Conservation (phyloP, 2,797 vertebrate species). For the Poecilia gillii region DNA sequence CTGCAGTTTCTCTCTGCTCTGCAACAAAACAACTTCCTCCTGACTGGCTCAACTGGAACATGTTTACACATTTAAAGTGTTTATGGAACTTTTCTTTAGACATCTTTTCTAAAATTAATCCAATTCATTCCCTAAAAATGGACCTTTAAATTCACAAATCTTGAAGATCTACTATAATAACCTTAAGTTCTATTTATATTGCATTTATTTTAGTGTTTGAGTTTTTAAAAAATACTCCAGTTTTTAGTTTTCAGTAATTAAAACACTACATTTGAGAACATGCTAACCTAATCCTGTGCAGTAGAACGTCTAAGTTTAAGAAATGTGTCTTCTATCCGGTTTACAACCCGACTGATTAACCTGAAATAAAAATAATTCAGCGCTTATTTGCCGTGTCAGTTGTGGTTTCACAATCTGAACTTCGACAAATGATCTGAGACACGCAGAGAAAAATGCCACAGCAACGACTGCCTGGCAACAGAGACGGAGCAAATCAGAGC, state of each 20-base stretch:
- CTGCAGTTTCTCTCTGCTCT: not conserved
- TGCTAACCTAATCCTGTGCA: not conserved
- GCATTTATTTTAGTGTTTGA: not conserved
- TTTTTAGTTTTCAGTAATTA: not conserved
- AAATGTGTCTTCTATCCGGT: not conserved
- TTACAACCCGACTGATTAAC: not conserved
- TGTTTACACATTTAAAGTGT: not conserved
- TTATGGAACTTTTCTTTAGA: not conserved
- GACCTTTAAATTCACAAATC: not conserved
- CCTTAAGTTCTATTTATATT: not conserved
- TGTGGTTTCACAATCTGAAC: constrained; percentile 1
- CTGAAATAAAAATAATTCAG: not conserved
- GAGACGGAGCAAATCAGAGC: constrained; percentile 43
- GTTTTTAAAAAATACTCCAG: not conserved
- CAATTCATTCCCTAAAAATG: not conserved
- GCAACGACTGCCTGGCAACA: constrained; percentile 53
- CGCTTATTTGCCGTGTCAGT: not conserved
- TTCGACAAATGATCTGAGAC: constrained; percentile 15
- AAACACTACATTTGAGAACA: not conserved
- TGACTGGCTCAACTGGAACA: not conserved
- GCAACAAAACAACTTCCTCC: not conserved
- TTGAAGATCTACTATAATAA: not conserved
- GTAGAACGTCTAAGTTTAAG: not conserved
- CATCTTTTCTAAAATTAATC: not conserved
- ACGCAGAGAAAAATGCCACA: constrained; percentile 4